Conservation (phyloP, 2,797 vertebrate genomes). For the Helarctos malayanus region DNA sequence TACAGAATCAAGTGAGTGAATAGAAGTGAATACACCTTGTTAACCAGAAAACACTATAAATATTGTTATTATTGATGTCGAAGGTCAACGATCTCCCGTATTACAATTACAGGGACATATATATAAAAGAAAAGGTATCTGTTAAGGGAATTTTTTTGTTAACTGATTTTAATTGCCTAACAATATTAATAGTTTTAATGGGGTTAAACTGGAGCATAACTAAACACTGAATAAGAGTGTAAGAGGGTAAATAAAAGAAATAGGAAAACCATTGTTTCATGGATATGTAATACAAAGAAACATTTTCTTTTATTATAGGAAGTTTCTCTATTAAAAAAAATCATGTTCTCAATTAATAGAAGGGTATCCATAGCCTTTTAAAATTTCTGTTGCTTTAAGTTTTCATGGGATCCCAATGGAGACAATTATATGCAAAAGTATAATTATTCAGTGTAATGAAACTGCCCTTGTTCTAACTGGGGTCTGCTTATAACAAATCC, state of each 20-base stretch:
- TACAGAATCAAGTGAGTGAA: neutral
- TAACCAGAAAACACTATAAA: neutral
- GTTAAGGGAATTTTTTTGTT: neutral
- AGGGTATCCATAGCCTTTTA: constrained; percentile 60
- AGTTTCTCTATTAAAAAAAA: constrained; percentile 56
- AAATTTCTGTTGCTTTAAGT: constrained; percentile 84
- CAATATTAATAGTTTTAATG: neutral
- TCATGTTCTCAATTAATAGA: constrained; percentile 36
- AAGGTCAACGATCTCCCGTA: neutral
- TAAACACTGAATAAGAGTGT: neutral
- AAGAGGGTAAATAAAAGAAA: neutral
- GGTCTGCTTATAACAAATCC: constrained; percentile 87
- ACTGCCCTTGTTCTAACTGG: constrained; percentile 90
- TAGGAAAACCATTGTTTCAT: neutral
- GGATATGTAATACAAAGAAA: neutral
- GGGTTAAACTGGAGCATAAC: neutral
- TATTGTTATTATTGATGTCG: neutral
- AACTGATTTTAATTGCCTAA: neutral
- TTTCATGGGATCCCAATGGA: constrained; percentile 88
- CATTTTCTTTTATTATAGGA: constrained; percentile 17
- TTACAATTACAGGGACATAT: neutral
- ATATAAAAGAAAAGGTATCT: neutral
- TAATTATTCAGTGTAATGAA: constrained; percentile 92
- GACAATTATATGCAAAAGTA: constrained; percentile 93
- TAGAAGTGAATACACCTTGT: neutral